Evolutionary conservation across 2,113 vertebrate species (phyloP).

Genomic region (Aplodontia rufa): DNA sequence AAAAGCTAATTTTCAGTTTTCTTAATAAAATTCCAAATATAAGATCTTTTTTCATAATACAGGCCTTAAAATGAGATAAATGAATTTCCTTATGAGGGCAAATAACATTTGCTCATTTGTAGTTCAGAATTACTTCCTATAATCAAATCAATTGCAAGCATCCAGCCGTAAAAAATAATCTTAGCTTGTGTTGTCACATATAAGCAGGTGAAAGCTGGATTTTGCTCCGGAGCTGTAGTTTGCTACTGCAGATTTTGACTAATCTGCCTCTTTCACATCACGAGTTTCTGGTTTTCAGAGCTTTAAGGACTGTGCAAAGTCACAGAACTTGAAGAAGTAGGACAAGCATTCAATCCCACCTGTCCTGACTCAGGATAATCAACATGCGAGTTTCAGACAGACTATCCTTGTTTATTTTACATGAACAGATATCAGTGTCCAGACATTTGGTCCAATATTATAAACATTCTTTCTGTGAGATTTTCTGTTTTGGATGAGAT

Average conservation of each 20-base stretch:
- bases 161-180: background rate
- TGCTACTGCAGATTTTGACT: background rate
- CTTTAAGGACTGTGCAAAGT: too few relatives aligned
- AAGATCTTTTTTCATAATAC: background rate
- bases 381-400: background rate
- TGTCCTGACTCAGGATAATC: background rate
- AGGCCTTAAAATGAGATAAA: background rate
- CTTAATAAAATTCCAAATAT: conserved; percentile 22
- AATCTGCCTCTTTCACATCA: background rate
- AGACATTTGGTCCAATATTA: background rate
- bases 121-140: background rate
- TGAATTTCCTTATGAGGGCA: background rate
- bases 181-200: background rate
- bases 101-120: background rate
- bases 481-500: too few relatives aligned
- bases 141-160: background rate
- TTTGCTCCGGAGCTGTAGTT: background rate
- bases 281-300: too few relatives aligned
- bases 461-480: background rate
- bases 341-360: background rate
- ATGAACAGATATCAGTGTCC: background rate
- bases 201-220: background rate
- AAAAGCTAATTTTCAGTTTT: conserved; percentile 9
- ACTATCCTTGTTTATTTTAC: background rate
- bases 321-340: background rate